Conservation (phyloP, 2,888 invertebrate genomes). For the Nemotelus pantherinus region DNA sequence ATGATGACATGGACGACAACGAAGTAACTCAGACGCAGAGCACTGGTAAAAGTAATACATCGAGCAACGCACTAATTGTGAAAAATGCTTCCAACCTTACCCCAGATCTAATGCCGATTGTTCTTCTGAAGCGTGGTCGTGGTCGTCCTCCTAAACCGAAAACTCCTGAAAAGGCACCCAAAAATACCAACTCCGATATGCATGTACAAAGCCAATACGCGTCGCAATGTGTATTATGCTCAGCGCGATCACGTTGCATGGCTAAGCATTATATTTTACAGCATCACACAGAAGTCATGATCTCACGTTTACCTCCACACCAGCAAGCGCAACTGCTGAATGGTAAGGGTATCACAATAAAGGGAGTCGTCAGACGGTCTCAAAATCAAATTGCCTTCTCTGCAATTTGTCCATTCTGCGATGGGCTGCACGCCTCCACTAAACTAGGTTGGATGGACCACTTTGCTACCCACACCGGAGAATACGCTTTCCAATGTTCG, state of each 20-base stretch:
- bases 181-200: conserved; percentile 56
- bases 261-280: conserved; percentile 73
- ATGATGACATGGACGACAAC: neutral
- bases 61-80: no score
- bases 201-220: conserved; percentile 56
- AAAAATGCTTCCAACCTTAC: neutral
- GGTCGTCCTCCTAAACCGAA: conserved; percentile 1
- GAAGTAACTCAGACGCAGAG: no score
- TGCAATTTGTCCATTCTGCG: conserved; percentile 60
- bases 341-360: neutral
- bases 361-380: neutral
- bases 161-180: conserved; percentile 4
- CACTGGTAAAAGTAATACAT: no score
- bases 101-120: neutral
- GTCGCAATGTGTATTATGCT: conserved; percentile 57
- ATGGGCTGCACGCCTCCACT: conserved; percentile 52
- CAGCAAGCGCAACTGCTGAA: conserved; percentile 41
- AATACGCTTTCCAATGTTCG: conserved; percentile 75
- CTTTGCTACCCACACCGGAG: conserved; percentile 80
- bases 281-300: conserved; percentile 73
- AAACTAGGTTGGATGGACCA: conserved; percentile 69
- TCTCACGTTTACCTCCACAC: conserved; percentile 69
- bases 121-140: neutral
- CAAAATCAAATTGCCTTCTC: conserved; percentile 45
- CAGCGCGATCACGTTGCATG: conserved; percentile 56